Base-by-base conservation (phyloP, 2,797 vertebrate genomes). In the Argentina silus region DNA sequence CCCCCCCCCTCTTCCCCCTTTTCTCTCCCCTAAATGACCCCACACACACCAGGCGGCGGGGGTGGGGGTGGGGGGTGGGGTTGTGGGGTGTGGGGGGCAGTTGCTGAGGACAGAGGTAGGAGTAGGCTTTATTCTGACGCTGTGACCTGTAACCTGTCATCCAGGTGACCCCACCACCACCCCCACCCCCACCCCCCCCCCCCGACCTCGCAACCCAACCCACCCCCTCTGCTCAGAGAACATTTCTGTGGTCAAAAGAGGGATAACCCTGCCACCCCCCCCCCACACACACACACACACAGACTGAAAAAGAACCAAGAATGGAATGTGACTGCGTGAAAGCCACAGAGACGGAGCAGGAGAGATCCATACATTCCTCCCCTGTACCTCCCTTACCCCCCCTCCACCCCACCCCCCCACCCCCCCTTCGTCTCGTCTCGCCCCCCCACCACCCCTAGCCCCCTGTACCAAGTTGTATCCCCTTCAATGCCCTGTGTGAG, bases 251-350 rank as follows among this genome's bases (percentile, higher is more conserved):
- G 70, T 82, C 72, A 73, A 76, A 82, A 81, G 80, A 79, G 67
- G 75, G 73, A 81, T 77, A 77, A 80, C 78, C 79, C 81, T 83
- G 75, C 78, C 78, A 66, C 36, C 3, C 69, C 47, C 47, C 27
- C 47, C 47, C 59, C 15, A 47, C 15, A 44, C 21, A 36, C n/a
- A 56, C 61, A 48, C 60, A n/a, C 17, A 12, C 19, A 12, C 45
- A 48, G n/a, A 45, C 19, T 62, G 72, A 12, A 84, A 80, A 86
- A 82, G 84, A 81, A 84, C 77, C 69, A 67, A 57, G 73, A 65
- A 64, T 76, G 82, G 84, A 86, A 82, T 84, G 84, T 73, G 48
- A 71, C 73, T 77, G 76, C 76, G 76, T 78, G 78, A 83, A 80
- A 75, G 64, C 73, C 57, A 51, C 47, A 23, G 36, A 48, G 63